Evolutionary conservation across 2,888 invertebrate species (phyloP).

Genomic region (Caenorhabditis angaria): DNA sequence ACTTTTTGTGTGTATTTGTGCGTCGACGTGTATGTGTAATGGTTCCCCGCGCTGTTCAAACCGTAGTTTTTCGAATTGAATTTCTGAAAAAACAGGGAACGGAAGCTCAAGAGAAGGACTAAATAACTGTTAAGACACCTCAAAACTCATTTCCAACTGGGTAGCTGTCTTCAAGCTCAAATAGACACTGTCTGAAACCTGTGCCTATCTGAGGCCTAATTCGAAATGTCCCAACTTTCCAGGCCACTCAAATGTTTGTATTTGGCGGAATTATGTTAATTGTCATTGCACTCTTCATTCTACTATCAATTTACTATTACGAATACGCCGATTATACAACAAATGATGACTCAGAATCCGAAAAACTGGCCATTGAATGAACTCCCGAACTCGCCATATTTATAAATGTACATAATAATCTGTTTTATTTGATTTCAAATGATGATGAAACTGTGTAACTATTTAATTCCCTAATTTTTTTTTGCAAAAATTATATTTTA

Average conservation of each 20-base stretch:
- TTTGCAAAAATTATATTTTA: too few species aligned
- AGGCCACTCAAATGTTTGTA: slow-evolving; percentile 54
- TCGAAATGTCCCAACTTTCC: not conserved
- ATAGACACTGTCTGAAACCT: too few species aligned
- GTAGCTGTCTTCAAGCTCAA: too few species aligned
- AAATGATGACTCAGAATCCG: slow-evolving; percentile 9
- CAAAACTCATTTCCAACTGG: too few species aligned
- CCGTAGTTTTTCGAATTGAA: too few species aligned
- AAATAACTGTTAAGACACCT: too few species aligned
- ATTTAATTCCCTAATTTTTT: not conserved
- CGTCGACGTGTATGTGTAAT: too few species aligned
- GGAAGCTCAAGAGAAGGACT: too few species aligned
- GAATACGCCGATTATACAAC: slow-evolving; percentile 49
- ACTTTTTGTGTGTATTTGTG: too few species aligned
- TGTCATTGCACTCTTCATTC: slow-evolving; percentile 84
- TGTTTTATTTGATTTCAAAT: slow-evolving; percentile 16
- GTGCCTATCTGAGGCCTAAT: too few species aligned
- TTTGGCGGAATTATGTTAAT: slow-evolving; percentile 78
- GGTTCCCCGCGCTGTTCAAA: too few species aligned
- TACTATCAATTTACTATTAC: slow-evolving; percentile 83
- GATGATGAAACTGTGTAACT: slow-evolving; percentile 19
- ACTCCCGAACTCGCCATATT: not conserved
- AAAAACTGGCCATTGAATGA: slow-evolving; percentile 4
- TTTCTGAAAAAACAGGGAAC: too few species aligned
- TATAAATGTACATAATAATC: slow-evolving; percentile 5